Evolutionary conservation across 2,888 invertebrate species (phyloP).

Genomic region (Thysanoteuthis rhombus): DNA sequence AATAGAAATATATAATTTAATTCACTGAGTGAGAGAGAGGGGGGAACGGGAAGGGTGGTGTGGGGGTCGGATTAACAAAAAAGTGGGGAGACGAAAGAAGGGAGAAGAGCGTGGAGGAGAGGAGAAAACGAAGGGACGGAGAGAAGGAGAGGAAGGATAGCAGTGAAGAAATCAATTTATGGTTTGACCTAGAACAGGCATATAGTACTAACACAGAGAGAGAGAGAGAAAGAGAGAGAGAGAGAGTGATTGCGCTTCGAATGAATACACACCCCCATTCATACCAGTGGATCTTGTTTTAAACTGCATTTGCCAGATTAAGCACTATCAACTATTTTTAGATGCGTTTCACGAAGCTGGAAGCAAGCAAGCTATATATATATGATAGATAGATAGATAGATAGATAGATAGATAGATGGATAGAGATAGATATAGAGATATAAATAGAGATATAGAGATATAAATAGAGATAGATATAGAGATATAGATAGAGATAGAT

Average conservation of each 20-base stretch:
- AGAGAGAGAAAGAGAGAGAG: neutral
- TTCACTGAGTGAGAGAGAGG: slow-evolving; percentile 28
- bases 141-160: neutral
- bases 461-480: too few relatives aligned
- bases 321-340: slow-evolving; percentile 12
- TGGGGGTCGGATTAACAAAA: neutral
- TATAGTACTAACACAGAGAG: slow-evolving; percentile 34
- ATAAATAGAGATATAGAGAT: too few relatives aligned
- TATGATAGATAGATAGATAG: neutral
- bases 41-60: neutral
- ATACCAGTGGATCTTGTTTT: neutral
- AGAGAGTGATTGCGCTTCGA: neutral
- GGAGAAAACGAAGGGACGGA: neutral
- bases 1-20: slow-evolving; percentile 16
- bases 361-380: neutral
- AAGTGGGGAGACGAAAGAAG: neutral
- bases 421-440: too few relatives aligned
- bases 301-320: neutral
- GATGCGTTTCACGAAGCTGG: neutral
- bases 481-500: too few relatives aligned
- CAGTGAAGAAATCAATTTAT: neutral
- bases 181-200: slow-evolving; percentile 34
- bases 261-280: neutral
- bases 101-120: slow-evolving; percentile 22
- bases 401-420: neutral